Percentiles rank a stretch among this genome's conserved stretches.
phyloP scores from a whole-genome alignment of 2,888 invertebrate species.

The Spisula solida region DNA sequence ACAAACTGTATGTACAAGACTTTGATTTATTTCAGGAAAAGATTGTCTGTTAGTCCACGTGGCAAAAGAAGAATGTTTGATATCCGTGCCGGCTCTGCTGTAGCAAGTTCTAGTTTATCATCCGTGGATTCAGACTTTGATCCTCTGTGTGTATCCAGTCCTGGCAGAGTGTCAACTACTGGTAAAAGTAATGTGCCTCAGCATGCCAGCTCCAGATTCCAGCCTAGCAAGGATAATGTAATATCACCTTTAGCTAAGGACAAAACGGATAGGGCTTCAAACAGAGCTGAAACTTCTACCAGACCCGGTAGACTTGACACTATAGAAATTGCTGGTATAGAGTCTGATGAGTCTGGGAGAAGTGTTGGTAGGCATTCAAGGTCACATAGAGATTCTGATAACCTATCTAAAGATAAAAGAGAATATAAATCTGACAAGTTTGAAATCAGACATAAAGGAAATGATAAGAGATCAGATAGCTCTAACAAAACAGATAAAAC shows the following conservation, averaged over 20 bases:
- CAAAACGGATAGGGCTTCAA: neutral
- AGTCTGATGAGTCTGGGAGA: neutral
- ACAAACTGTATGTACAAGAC: too few relatives aligned
- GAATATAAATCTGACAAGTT: neutral
- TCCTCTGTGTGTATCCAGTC: conserved; percentile 50
- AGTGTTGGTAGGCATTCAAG: neutral
- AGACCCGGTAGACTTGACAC: neutral
- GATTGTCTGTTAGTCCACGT: conserved; percentile 6
- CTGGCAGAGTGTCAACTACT: neutral
- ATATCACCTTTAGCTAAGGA: neutral
- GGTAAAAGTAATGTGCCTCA: neutral
- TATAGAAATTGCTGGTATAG: neutral
- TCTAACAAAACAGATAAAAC: neutral
- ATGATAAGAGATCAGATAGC: neutral
- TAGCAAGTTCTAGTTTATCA: conserved; percentile 29
- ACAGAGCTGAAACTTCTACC: neutral
- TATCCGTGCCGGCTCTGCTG: neutral
- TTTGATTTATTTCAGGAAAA: conserved; percentile 32
- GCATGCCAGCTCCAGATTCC: neutral
- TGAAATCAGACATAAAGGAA: neutral
- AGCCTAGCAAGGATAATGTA: neutral
- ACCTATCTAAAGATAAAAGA: neutral
- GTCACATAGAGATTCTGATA: neutral
- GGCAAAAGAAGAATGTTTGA: neutral
- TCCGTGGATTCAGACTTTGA: conserved; percentile 51